A percentile compares a stretch with the other conserved stretches of the same genome.
phyloP scores from a whole-genome alignment of 2,113 vertebrate genomes.

The Nothobranchius kuhntae region DNA sequence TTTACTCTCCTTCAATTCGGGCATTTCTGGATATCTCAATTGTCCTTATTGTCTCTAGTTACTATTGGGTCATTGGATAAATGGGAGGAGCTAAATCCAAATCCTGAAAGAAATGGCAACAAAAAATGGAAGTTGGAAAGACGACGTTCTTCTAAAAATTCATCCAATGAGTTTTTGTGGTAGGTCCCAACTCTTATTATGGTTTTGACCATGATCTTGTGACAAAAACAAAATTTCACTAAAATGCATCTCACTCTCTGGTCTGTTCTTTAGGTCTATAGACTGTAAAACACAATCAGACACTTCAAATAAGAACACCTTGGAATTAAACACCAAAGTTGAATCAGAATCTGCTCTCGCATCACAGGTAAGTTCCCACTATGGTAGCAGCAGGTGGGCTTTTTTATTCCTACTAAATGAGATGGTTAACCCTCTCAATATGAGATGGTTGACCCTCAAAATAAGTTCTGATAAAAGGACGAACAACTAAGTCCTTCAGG shows the following conservation, averaged over 20 bases:
- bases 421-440: not conserved
- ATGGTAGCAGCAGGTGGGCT: slow-evolving; percentile 2
- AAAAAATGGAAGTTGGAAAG: slow-evolving; percentile 86
- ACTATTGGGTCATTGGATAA: slow-evolving; percentile 90
- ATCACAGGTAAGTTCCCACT: slow-evolving; percentile 84
- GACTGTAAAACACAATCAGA: slow-evolving; percentile 89
- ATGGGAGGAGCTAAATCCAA: slow-evolving; percentile 92
- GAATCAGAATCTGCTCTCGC: slow-evolving; percentile 86
- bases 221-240: not conserved
- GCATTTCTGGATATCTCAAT: not conserved
- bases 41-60: slow-evolving; percentile 54
- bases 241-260: not conserved
- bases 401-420: slow-evolving; percentile 36
- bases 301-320: slow-evolving; percentile 79
- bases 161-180: slow-evolving; percentile 94
- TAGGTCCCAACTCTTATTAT: slow-evolving; percentile 56
- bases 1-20: not conserved
- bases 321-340: slow-evolving; percentile 83
- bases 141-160: slow-evolving; percentile 88
- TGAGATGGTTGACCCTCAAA: not conserved
- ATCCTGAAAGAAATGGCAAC: slow-evolving; percentile 84
- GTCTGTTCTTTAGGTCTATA: slow-evolving; percentile 81
- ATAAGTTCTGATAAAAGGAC: too few relatives aligned
- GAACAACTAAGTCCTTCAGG: too few relatives aligned
- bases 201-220: not conserved